Evolutionary conservation across 2,888 invertebrate species (phyloP).

Genomic region (Agrotis puta): DNA sequence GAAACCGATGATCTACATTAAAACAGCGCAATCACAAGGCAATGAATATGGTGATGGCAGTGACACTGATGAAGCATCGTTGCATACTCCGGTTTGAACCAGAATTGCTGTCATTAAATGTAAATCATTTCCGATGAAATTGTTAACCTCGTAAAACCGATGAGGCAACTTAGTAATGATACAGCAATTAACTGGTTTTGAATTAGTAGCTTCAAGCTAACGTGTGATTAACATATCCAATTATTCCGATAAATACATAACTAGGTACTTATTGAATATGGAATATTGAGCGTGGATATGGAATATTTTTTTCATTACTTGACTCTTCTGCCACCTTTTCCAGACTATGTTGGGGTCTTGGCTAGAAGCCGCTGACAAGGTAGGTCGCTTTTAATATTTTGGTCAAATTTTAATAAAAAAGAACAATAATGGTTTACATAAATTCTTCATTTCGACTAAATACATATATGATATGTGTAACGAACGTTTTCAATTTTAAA

Average conservation of each 20-base stretch:
- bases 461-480: too few species aligned
- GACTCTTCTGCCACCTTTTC: background rate
- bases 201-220: constrained; percentile 2
- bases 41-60: background rate
- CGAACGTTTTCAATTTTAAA: too few species aligned
- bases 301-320: background rate
- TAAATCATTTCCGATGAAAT: constrained; percentile 9
- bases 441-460: too few species aligned
- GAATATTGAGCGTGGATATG: background rate
- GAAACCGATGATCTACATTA: background rate
- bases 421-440: too few species aligned
- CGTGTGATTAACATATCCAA: background rate
- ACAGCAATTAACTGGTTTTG: constrained; percentile 13
- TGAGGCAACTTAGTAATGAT: constrained; percentile 7
- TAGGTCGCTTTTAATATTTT: too few species aligned
- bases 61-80: background rate
- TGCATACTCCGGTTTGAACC: background rate
- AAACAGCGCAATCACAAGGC: background rate
- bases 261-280: background rate
- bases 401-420: too few species aligned
- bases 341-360: too few species aligned
- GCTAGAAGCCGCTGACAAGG: too few species aligned
- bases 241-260: background rate
- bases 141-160: constrained; percentile 23
- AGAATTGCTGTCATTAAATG: background rate